Evolutionary conservation across 2,113 vertebrate genomes (phyloP).

Genomic region (Anoplopoma fimbria): DNA sequence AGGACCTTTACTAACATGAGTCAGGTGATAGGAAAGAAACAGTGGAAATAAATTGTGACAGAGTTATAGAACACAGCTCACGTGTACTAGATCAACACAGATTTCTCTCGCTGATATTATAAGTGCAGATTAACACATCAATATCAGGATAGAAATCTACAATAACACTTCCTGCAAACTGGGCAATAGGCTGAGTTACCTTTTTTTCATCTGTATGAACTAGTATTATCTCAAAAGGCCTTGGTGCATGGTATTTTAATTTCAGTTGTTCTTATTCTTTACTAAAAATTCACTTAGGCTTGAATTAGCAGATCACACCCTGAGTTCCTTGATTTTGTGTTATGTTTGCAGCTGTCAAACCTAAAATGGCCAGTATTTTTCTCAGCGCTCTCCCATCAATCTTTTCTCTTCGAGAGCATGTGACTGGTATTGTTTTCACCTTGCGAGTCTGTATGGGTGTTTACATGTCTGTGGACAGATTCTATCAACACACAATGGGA

Average conservation of each 20-base stretch:
- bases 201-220: background rate
- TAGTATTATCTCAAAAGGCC: too few relatives aligned
- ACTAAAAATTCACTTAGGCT: background rate
- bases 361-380: background rate
- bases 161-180: background rate
- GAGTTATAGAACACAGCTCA: conserved; percentile 21
- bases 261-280: too few relatives aligned
- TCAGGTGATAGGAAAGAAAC: conserved; percentile 11
- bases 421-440: too few relatives aligned
- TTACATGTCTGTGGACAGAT: too few relatives aligned
- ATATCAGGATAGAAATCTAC: background rate
- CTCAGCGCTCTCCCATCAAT: background rate
- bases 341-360: background rate
- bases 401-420: background rate
- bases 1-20: background rate
- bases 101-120: background rate
- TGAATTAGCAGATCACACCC: background rate
- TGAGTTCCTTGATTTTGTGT: background rate
- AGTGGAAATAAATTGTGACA: conserved; percentile 18
- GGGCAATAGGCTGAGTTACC: background rate
- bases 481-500: too few relatives aligned
- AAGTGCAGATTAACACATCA: background rate
- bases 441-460: too few relatives aligned
- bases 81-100: background rate
- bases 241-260: too few relatives aligned